phyloP scores from a whole-genome alignment of 2,113 vertebrate species.

The Tursiops truncatus region DNA sequence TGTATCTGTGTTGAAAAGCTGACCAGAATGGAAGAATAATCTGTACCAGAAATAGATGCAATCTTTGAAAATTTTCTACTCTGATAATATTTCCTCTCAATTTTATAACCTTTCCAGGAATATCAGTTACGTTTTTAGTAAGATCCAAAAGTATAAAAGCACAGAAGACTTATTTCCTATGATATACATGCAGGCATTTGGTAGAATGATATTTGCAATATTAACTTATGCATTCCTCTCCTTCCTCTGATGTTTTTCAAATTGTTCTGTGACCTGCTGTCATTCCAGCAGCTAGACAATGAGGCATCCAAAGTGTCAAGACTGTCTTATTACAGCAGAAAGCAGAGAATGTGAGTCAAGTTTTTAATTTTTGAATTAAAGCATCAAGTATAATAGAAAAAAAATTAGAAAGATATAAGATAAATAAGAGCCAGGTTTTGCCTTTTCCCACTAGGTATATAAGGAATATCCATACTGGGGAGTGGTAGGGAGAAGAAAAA shows the following conservation, averaged over 20 bases:
- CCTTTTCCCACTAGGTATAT: neutral
- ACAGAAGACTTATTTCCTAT: neutral
- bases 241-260: neutral
- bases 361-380: conserved; percentile 29
- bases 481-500: neutral
- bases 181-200: neutral
- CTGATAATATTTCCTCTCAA: conserved; percentile 15
- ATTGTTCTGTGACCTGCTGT: neutral
- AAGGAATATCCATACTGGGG: neutral
- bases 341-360: neutral
- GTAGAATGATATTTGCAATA: neutral
- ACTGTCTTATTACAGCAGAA: neutral
- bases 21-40: conserved; percentile 9
- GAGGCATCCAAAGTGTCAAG: neutral
- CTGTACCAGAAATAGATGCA: neutral
- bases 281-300: neutral
- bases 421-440: neutral
- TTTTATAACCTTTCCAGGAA: conserved; percentile 21
- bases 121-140: conserved; percentile 27
- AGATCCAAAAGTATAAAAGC: neutral
- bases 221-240: neutral
- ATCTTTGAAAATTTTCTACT: neutral
- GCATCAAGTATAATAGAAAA: neutral
- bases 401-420: neutral
- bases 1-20: neutral